These are phyloP conservation scores for Acyrthosiphon pisum DNA, from an alignment of 1,140 invertebrate species.

Conservation along the genomic window DNA sequence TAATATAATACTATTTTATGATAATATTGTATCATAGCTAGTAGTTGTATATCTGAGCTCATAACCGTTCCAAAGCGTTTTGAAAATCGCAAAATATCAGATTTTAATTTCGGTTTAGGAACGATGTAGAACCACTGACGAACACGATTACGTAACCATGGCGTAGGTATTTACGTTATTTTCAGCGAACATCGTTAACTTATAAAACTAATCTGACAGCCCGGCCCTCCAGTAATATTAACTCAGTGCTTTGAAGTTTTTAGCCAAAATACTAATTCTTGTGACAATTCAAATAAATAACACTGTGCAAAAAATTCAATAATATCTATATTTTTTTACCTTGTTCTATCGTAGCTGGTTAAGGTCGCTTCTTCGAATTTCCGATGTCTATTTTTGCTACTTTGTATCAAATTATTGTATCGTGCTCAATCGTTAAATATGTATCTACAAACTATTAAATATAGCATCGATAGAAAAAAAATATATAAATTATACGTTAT, in stretches of 20 bases:
- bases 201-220: not conserved
- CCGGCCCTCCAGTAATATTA: not conserved
- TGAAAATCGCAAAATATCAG: not conserved
- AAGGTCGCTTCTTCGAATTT: no score
- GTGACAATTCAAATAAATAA: not conserved
- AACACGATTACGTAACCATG: not conserved
- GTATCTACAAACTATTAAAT: no score
- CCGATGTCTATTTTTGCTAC: no score
- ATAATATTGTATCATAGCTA: not conserved
- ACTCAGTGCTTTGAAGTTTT: not conserved
- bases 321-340: not conserved
- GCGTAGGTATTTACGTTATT: not conserved
- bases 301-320: not conserved
- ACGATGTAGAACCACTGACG: not conserved
- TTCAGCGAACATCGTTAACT: not conserved
- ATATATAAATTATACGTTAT: no score
- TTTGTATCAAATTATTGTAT: no score
- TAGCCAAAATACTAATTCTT: no score
- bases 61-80: not conserved
- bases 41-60: no score
- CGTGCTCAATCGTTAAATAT: no score
- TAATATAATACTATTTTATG: not conserved
- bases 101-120: not conserved
- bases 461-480: no score
- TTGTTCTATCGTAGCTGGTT: no score